These are phyloP conservation scores for Cabera pusaria DNA, from an alignment of 2,888 invertebrate genomes.

Conservation along the genomic window DNA sequence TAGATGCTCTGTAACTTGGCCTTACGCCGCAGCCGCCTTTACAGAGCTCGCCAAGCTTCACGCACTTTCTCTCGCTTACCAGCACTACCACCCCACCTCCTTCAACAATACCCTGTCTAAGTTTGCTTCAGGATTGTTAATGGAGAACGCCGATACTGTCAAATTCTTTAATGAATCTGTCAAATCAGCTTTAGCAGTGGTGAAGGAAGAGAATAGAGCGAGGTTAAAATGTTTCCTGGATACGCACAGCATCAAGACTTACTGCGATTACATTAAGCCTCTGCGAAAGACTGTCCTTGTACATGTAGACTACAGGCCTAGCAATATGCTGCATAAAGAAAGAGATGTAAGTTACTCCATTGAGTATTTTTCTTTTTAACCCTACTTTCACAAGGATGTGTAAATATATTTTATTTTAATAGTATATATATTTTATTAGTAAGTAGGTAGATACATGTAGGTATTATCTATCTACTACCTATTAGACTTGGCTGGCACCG, in stretches of 20 bases:
- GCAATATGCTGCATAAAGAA: constrained; percentile 40
- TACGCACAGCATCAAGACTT: constrained; percentile 1
- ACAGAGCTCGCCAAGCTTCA: constrained; percentile 23
- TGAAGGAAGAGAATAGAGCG: constrained; percentile 11
- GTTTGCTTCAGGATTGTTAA: constrained; percentile 7
- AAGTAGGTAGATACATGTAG: too few species aligned
- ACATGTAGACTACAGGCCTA: constrained; percentile 37
- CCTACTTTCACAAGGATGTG: too few species aligned
- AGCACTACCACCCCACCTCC: constrained; percentile 17
- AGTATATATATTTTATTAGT: too few species aligned
- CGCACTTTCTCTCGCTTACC: constrained; percentile 23
- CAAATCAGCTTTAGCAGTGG: too few species aligned
- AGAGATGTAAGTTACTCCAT: constrained; percentile 29
- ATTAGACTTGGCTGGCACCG: too few species aligned
- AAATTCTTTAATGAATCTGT: too few species aligned
- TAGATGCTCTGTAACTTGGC: constrained; percentile 16
- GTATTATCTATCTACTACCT: too few species aligned
- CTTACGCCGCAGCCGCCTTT: constrained; percentile 13
- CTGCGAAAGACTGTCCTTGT: constrained; percentile 4
- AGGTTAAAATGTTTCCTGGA: constrained; percentile 11
- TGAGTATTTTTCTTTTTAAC: too few species aligned
- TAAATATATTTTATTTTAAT: too few species aligned
- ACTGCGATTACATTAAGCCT: constrained; percentile 3
- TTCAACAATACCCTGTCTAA: too few species aligned
- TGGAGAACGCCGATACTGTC: too few species aligned